A percentile compares a stretch with the other conserved stretches of the same genome.
Evolutionary conservation across 2,797 vertebrate genomes (phyloP).

Genomic region (Mergus octosetaceus): DNA sequence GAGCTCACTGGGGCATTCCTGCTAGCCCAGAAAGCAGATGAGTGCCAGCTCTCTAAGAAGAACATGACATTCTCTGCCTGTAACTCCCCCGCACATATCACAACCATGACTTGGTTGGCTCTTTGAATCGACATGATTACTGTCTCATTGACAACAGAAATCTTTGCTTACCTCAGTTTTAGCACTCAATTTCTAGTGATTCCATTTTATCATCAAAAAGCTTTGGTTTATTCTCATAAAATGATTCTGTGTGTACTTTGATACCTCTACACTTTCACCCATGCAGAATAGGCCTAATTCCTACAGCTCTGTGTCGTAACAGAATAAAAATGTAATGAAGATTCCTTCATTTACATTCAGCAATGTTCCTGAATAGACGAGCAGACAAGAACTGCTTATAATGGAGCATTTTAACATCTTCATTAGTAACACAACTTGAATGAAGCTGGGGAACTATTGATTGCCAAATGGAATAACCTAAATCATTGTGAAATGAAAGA

Average conservation of each 20-base stretch:
- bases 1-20: rapidly evolving
- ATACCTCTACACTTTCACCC: not conserved
- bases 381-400: not conserved
- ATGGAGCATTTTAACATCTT: not conserved
- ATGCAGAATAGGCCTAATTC: not conserved
- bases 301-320: not conserved
- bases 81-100: rapidly evolving
- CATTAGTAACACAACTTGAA: not conserved
- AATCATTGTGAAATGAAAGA: not conserved
- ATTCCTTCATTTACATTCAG: too few species aligned
- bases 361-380: not conserved
- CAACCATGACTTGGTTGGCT: rapidly evolving
- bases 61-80: not conserved
- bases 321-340: not conserved
- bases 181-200: not conserved
- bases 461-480: not conserved
- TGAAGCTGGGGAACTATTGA: not conserved
- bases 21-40: rapidly evolving
- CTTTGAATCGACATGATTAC: not conserved
- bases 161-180: not conserved
- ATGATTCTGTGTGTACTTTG: not conserved
- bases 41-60: not conserved
- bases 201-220: not conserved
- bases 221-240: not conserved
- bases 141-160: not conserved